Conservation (phyloP, 2,888 invertebrate species). For the Dynastes tityus region DNA sequence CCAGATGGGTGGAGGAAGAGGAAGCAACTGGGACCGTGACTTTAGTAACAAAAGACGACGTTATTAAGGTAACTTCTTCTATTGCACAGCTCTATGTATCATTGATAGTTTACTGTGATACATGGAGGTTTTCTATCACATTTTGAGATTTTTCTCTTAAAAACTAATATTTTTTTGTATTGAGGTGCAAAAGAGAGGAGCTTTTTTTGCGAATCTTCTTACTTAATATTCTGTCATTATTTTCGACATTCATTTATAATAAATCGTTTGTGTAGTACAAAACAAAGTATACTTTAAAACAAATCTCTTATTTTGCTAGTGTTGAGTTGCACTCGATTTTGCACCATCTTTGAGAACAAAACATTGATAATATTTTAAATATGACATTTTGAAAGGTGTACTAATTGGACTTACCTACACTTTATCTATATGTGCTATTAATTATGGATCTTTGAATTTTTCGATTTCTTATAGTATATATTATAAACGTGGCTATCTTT, state of each 20-base stretch:
- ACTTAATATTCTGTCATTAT: background rate
- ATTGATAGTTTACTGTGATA: slow-evolving; percentile 71
- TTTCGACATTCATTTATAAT: background rate
- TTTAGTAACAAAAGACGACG: slow-evolving; percentile 51
- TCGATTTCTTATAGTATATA: background rate
- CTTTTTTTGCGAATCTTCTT: background rate
- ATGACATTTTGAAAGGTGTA: slow-evolving; percentile 8
- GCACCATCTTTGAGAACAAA: background rate
- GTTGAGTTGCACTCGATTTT: background rate
- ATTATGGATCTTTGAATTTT: slow-evolving; percentile 13
- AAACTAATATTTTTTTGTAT: slow-evolving; percentile 1
- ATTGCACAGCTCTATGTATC: slow-evolving; percentile 30
- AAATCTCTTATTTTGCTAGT: background rate
- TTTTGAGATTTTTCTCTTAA: slow-evolving; percentile 48
- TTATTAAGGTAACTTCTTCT: slow-evolving; percentile 48
- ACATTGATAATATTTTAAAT: background rate
- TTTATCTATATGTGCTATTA: background rate
- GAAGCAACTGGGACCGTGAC: slow-evolving; percentile 49
- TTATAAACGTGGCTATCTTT: slow-evolving; percentile 9
- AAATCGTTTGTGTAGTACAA: background rate
- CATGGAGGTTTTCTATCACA: slow-evolving; percentile 93
- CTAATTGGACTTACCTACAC: background rate
- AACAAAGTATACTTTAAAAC: background rate
- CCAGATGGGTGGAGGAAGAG: slow-evolving; percentile 44
- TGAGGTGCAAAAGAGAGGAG: background rate